These are phyloP conservation scores for Caenorhabditis sulstoni DNA, from an alignment of 2,888 invertebrate genomes.

Conservation along the genomic window DNA sequence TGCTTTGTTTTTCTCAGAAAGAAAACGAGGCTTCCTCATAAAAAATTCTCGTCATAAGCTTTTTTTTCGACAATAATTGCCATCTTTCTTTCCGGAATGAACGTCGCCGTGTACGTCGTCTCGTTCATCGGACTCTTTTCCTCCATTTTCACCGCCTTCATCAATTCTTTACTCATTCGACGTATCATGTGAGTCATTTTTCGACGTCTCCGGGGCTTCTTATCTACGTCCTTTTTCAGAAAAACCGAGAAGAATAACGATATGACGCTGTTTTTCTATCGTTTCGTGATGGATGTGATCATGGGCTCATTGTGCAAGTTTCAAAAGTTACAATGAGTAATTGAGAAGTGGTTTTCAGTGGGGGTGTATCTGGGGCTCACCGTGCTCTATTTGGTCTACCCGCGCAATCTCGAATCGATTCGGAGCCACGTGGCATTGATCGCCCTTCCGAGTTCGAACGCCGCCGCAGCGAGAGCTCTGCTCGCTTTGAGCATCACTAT, in stretches of 20 bases:
- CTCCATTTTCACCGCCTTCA: background rate
- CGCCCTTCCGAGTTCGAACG: constrained; percentile 9
- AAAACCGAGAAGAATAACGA: background rate
- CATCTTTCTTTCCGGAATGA: background rate
- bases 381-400: background rate
- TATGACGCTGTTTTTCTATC: constrained; percentile 8
- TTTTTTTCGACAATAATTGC: too few relatives aligned
- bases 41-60: too few relatives aligned
- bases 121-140: background rate
- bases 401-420: background rate
- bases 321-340: background rate
- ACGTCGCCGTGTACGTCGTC: constrained; percentile 5
- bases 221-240: background rate
- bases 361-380: constrained; percentile 7
- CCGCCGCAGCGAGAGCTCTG: background rate
- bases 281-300: background rate
- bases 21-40: too few relatives aligned
- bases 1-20: too few relatives aligned
- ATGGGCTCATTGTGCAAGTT: background rate
- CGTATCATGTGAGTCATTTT: background rate
- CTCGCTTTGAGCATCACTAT: background rate
- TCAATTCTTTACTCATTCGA: background rate
- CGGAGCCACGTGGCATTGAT: background rate
- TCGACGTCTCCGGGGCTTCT: background rate
- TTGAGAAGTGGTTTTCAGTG: background rate